phyloP scores from a whole-genome alignment of 2,888 invertebrate species.

The Melangyna quadrimaculata region DNA sequence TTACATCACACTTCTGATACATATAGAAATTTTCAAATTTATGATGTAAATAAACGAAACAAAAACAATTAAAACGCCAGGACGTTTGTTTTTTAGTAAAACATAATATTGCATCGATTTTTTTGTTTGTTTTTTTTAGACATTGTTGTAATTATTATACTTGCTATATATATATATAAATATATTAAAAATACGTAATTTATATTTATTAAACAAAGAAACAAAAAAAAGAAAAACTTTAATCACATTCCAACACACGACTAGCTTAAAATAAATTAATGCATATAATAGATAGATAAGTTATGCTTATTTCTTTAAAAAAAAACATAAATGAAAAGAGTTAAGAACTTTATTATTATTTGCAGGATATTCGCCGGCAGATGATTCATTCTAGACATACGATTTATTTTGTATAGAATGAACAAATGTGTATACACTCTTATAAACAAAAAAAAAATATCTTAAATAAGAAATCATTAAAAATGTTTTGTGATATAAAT shows the following conservation, averaged over 20 bases:
- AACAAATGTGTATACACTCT: constrained; percentile 41
- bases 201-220: constrained; percentile 56
- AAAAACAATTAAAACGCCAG: neutral
- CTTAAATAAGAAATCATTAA: constrained; percentile 60
- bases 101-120: constrained; percentile 53
- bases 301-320: constrained; percentile 15
- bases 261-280: constrained; percentile 47
- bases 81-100: constrained; percentile 40
- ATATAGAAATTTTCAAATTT: constrained; percentile 48
- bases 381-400: neutral
- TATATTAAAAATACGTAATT: constrained; percentile 59
- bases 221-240: constrained; percentile 9
- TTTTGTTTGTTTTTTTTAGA: constrained; percentile 48
- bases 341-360: constrained; percentile 20
- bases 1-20: constrained; percentile 40
- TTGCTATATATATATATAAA: constrained; percentile 40
- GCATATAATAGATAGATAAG: constrained; percentile 36
- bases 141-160: constrained; percentile 64
- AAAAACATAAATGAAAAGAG: constrained; percentile 4
- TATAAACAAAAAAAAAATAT: constrained; percentile 28
- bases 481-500: constrained; percentile 73
- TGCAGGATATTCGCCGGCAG: constrained; percentile 24
- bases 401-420: neutral
- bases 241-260: constrained; percentile 66
- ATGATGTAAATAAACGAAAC: constrained; percentile 44